These are phyloP conservation scores for Engystomops pustulosus DNA, from an alignment of 2,113 vertebrate genomes.

Conservation along the genomic window DNA sequence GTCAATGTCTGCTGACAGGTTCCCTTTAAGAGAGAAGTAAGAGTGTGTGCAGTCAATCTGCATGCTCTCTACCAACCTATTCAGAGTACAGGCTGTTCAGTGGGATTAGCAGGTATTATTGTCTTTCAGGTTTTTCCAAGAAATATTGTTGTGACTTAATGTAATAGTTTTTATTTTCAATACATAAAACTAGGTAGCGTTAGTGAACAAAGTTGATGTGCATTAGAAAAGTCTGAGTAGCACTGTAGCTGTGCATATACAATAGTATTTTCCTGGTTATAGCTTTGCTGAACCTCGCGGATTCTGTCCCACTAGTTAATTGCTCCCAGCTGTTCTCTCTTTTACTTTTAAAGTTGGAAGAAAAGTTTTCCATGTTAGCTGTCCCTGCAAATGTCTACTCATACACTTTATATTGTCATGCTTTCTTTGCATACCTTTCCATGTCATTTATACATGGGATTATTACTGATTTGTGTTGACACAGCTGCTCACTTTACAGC, in stretches of 20 bases:
- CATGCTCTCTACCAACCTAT: no score
- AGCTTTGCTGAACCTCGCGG: constrained; percentile 2
- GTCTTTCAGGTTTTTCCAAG: no score
- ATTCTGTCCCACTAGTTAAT: constrained; percentile 13
- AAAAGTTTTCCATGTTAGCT: background rate
- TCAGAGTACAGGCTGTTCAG: no score
- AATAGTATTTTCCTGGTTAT: background rate
- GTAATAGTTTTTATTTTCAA: no score
- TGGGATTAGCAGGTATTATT: no score
- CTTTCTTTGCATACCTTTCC: constrained; percentile 19
- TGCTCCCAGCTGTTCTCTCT: constrained; percentile 33
- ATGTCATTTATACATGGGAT: constrained; percentile 25
- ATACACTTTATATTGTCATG: constrained; percentile 26
- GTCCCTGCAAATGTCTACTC: constrained; percentile 14
- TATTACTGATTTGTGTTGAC: constrained; percentile 29
- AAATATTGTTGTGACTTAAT: no score
- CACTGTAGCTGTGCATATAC: background rate
- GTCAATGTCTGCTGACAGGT: no score
- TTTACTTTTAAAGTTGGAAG: background rate
- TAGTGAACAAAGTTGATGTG: no score
- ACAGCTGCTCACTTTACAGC: constrained; percentile 41
- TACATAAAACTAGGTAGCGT: no score
- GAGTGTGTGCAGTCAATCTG: no score
- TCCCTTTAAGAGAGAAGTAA: no score
- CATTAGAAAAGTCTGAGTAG: no score